Evolutionary conservation across 2,888 invertebrate genomes (phyloP).

Genomic region (Temnothorax unifasciatus): DNA sequence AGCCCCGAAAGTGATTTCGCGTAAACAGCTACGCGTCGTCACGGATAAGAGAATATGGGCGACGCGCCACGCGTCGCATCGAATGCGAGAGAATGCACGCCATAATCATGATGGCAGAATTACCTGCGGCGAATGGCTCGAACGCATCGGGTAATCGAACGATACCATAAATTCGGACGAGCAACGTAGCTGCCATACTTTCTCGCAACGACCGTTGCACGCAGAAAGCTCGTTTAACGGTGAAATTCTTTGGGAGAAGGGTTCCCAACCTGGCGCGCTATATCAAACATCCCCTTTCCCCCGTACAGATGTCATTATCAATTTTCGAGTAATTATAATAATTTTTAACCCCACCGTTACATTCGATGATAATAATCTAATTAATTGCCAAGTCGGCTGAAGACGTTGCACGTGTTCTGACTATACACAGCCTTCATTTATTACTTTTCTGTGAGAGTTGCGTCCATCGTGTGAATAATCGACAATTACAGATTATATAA

Average conservation of each 20-base stretch:
- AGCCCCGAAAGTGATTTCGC: neutral
- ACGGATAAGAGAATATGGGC: conserved; percentile 20
- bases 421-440: neutral
- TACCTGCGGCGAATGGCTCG: conserved; percentile 58
- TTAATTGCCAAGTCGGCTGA: conserved; percentile 28
- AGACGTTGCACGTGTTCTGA: neutral
- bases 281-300: conserved; percentile 14
- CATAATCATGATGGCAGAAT: conserved; percentile 62
- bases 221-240: conserved; percentile 48
- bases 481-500: neutral
- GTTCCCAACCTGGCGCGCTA: neutral
- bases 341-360: conserved; percentile 24
- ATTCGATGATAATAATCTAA: conserved; percentile 26
- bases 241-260: conserved; percentile 57
- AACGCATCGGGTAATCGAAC: conserved; percentile 72
- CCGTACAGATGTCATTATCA: conserved; percentile 19
- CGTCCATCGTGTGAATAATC: conserved; percentile 20
- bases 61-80: neutral
- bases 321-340: conserved; percentile 47
- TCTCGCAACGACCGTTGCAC: conserved; percentile 43
- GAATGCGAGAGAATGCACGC: conserved; percentile 44
- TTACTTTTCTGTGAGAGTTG: neutral
- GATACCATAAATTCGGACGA: conserved; percentile 70
- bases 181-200: conserved; percentile 51
- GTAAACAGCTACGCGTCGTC: neutral